Percentiles rank a stretch among this genome's conserved stretches.
Conservation (phyloP, 2,888 invertebrate genomes). For the Eumacrocentrus americanus region DNA sequence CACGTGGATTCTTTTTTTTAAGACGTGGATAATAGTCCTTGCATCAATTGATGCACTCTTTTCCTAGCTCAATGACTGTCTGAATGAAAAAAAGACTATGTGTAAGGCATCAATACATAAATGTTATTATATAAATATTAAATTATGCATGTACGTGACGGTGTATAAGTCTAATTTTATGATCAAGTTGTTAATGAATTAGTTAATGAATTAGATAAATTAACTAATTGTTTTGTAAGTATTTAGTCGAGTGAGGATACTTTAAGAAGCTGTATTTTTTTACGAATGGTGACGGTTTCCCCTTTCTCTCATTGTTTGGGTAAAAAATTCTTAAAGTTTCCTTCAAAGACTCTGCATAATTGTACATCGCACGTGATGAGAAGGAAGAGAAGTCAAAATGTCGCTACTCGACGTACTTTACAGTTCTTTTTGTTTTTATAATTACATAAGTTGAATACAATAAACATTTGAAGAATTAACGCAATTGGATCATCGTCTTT, state of each 20-base stretch:
- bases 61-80: conserved; percentile 18
- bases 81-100: conserved; percentile 3
- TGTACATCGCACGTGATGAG: not conserved
- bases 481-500: conserved; percentile 38
- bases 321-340: not conserved
- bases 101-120: not conserved
- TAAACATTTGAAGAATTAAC: conserved; percentile 47
- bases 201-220: not conserved
- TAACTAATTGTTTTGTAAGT: not conserved
- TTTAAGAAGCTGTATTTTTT: not conserved
- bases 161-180: not conserved
- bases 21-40: not conserved
- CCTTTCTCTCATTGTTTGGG: not conserved
- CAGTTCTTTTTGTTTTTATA: conserved; percentile 24
- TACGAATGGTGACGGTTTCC: not conserved
- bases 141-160: not conserved
- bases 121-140: conserved; percentile 1
- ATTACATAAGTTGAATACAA: conserved; percentile 47
- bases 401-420: conserved; percentile 3
- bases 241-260: not conserved
- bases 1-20: no score
- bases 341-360: not conserved
- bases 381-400: not conserved
- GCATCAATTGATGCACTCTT: conserved; percentile 3
- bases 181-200: not conserved